Conservation (phyloP, 2,888 invertebrate species). For the Sphecodes monilicornis region DNA sequence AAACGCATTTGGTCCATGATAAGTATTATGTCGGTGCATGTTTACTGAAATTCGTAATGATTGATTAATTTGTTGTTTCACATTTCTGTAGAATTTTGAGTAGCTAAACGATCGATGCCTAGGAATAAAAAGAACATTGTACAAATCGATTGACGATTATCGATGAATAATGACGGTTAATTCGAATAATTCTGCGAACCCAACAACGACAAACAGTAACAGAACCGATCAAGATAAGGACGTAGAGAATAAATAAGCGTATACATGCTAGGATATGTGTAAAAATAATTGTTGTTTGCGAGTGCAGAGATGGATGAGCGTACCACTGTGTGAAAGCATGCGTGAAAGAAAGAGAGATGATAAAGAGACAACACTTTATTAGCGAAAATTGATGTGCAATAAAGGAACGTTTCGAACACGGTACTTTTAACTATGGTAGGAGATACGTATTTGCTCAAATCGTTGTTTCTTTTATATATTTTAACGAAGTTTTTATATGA, state of each 20-base stretch:
- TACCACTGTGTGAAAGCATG: slow-evolving; percentile 15
- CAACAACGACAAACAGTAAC: slow-evolving; percentile 18
- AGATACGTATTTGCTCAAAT: slow-evolving; percentile 82
- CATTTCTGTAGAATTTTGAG: neutral
- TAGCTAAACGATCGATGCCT: neutral
- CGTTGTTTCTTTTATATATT: slow-evolving; percentile 83
- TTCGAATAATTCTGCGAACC: slow-evolving; percentile 30
- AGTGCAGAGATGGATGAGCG: slow-evolving; percentile 35
- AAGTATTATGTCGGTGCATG: neutral
- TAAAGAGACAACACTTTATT: slow-evolving; percentile 57
- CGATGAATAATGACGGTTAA: neutral
- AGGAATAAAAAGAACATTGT: neutral
- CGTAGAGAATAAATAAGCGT: slow-evolving; percentile 17
- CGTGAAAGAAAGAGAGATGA: slow-evolving; percentile 14
- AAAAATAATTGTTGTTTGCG: slow-evolving; percentile 33
- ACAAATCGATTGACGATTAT: too few species aligned
- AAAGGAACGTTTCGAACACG: slow-evolving; percentile 68
- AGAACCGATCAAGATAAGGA: slow-evolving; percentile 13
- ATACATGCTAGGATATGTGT: slow-evolving; percentile 34
- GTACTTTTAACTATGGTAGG: slow-evolving; percentile 69
- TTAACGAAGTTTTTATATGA: slow-evolving; percentile 81
- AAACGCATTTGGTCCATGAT: too few species aligned
- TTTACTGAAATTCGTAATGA: neutral
- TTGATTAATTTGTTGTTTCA: neutral
- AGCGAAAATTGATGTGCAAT: slow-evolving; percentile 81